These are phyloP conservation scores for Drosophila tropicalis DNA, from an alignment of 1,140 invertebrate species.

Conservation along the genomic window DNA sequence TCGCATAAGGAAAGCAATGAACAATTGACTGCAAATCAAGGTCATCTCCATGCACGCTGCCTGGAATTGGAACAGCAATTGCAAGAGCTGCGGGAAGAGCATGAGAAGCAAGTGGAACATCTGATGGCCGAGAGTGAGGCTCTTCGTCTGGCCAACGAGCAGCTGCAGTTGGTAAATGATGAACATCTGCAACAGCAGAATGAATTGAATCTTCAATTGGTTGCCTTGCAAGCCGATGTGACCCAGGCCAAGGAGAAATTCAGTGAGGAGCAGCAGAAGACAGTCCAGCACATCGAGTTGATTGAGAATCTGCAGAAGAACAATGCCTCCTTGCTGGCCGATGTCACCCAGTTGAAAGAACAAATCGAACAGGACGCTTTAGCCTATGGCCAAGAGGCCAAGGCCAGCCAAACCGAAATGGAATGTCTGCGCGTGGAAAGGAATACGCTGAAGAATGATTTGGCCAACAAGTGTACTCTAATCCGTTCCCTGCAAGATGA, in stretches of 20 bases:
- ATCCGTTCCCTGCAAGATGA: slow-evolving; percentile 80
- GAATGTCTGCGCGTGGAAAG: slow-evolving; percentile 79
- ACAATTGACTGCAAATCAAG: slow-evolving; percentile 53
- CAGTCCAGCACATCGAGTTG: slow-evolving; percentile 50
- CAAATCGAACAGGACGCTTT: slow-evolving; percentile 80
- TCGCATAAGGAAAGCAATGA: slow-evolving; percentile 67
- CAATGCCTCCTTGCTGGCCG: slow-evolving; percentile 55
- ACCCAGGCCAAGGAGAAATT: slow-evolving; percentile 46
- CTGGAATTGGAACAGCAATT: slow-evolving; percentile 63
- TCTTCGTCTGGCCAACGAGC: slow-evolving; percentile 67
- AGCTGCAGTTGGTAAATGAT: slow-evolving; percentile 48
- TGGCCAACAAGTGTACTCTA: slow-evolving; percentile 79
- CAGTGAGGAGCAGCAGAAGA: slow-evolving; percentile 50
- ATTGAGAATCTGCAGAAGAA: slow-evolving; percentile 67
- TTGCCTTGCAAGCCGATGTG: slow-evolving; percentile 57
- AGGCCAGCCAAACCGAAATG: slow-evolving; percentile 67
- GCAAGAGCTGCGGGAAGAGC: slow-evolving; percentile 55
- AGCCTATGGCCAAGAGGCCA: slow-evolving; percentile 70
- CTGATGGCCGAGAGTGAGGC: slow-evolving; percentile 64
- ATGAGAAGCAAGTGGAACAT: slow-evolving; percentile 65
- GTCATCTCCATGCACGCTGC: slow-evolving; percentile 44
- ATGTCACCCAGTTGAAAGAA: slow-evolving; percentile 60
- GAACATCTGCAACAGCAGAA: slow-evolving; percentile 40
- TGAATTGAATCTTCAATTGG: slow-evolving; percentile 53
- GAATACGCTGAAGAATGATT: slow-evolving; percentile 80